Conservation (phyloP, 2,888 invertebrate species). For the Andrena trimmerana region DNA sequence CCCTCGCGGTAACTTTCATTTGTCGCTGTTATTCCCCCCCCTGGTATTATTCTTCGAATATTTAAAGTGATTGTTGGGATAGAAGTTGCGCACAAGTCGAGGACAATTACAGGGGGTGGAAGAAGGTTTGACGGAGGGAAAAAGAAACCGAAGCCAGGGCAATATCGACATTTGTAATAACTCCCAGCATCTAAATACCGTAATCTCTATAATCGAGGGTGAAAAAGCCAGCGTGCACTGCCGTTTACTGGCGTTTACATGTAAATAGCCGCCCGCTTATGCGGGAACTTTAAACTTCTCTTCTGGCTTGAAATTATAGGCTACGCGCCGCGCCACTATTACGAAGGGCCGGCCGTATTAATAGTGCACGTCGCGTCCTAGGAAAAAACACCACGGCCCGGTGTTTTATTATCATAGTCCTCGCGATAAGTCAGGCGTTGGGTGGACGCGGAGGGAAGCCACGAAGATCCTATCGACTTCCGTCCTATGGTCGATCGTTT, state of each 20-base stretch:
- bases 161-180: constrained; percentile 42
- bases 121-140: background rate
- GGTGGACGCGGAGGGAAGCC: background rate
- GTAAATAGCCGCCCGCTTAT: constrained; percentile 20
- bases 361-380: constrained; percentile 46
- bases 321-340: constrained; percentile 44
- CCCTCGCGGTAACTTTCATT: background rate
- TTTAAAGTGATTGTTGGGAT: background rate
- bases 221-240: constrained; percentile 11
- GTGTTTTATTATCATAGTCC: constrained; percentile 15
- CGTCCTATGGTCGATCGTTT: background rate
- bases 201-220: constrained; percentile 51
- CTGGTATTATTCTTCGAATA: background rate
- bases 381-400: constrained; percentile 39
- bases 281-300: constrained; percentile 57
- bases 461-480: background rate
- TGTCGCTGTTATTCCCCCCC: background rate
- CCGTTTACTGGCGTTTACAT: constrained; percentile 19
- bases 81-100: background rate
- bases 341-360: constrained; percentile 55
- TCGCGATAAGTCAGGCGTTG: constrained; percentile 10
- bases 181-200: constrained; percentile 42
- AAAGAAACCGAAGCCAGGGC: background rate
- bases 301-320: constrained; percentile 68
- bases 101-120: constrained; percentile 2